Percentiles rank a stretch among this genome's conserved stretches.
These are phyloP conservation scores for Amphipoea lucens DNA, from an alignment of 2,888 invertebrate species.

Conservation along the genomic window DNA sequence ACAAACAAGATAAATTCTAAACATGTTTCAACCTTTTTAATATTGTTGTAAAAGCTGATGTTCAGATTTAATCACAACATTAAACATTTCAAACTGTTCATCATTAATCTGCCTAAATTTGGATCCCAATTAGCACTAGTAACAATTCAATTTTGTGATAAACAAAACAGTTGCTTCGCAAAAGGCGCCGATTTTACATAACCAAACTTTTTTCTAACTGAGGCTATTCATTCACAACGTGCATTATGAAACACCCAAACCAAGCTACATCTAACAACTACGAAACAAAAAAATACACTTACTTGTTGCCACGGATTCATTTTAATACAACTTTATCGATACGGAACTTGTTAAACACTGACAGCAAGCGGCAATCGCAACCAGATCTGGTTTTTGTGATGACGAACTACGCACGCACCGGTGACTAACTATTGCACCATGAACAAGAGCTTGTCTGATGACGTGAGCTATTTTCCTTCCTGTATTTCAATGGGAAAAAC, in stretches of 20 bases:
- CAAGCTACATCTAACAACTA: slow-evolving; percentile 48
- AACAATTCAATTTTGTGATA: slow-evolving; percentile 76
- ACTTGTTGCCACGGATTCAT: slow-evolving; percentile 88
- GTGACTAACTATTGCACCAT: slow-evolving; percentile 60
- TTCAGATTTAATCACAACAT: background rate
- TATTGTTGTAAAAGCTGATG: background rate
- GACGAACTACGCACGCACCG: slow-evolving; percentile 44
- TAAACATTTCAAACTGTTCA: background rate
- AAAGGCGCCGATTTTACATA: slow-evolving; percentile 13
- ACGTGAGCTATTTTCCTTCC: slow-evolving; percentile 44
- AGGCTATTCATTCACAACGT: slow-evolving; percentile 22
- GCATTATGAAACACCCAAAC: slow-evolving; percentile 40
- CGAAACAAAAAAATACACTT: slow-evolving; percentile 65
- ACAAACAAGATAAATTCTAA: background rate
- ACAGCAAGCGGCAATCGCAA: slow-evolving; percentile 13
- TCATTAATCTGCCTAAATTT: background rate
- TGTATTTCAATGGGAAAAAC: slow-evolving; percentile 40
- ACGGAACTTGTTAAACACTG: slow-evolving; percentile 50
- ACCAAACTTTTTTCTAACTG: slow-evolving; percentile 31
- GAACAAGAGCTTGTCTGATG: slow-evolving; percentile 35
- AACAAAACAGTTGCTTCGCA: slow-evolving; percentile 76
- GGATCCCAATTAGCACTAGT: background rate
- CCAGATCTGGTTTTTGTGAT: slow-evolving; percentile 33
- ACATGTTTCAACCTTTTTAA: too few relatives aligned
- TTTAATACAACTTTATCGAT: slow-evolving; percentile 57